phyloP scores from a whole-genome alignment of 92 coral and sea anemone species.

The Galaxea fascicularis region DNA sequence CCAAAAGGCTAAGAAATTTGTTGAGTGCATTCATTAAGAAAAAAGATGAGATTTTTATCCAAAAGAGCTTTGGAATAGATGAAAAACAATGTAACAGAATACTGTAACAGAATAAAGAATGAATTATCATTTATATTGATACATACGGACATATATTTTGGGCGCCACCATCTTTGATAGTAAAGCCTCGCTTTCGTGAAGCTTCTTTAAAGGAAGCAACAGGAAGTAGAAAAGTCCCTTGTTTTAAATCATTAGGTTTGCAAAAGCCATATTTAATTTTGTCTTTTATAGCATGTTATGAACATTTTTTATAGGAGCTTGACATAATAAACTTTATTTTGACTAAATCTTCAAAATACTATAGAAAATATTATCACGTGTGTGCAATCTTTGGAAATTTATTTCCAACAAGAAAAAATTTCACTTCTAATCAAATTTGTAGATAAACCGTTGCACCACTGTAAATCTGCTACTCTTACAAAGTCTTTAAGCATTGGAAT shows the following conservation, averaged over 20 bases:
- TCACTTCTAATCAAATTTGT: constrained; percentile 4
- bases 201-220: neutral
- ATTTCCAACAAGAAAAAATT: neutral
- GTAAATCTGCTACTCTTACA: constrained; percentile 2
- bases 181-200: neutral
- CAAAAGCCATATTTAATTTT: neutral
- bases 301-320: neutral
- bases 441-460: constrained; percentile 3
- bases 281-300: neutral
- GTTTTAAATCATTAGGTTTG: neutral
- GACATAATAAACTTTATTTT: neutral
- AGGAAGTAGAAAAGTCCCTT: neutral
- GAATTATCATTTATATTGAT: neutral
- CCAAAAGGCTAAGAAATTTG: constrained; percentile 39
- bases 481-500: neutral
- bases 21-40: neutral
- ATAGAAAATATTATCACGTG: neutral
- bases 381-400: neutral
- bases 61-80: neutral
- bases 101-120: neutral
- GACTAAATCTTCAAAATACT: constrained; percentile 2
- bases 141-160: neutral
- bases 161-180: constrained; percentile 16
- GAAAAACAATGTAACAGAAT: neutral
- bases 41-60: neutral